Base-by-base conservation (phyloP, 1,140 invertebrate species). In the Atta texana region DNA sequence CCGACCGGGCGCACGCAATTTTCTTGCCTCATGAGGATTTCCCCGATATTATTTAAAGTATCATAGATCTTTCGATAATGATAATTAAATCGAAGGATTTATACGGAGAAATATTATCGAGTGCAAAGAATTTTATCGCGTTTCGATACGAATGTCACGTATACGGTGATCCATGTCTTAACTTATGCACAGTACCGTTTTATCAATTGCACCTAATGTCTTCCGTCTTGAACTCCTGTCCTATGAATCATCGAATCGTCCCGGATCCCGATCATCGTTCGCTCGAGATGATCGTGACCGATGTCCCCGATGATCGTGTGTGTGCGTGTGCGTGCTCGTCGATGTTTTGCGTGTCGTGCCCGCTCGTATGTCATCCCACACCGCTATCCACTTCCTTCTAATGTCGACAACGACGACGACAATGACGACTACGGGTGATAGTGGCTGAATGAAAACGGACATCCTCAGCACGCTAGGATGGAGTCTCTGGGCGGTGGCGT, bases 391-490 rank as follows among this genome's bases (percentile, higher is more conserved):
- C 44, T n/a, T 49, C 75, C 49, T 16, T 61, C 85, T 51, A 55
- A 86, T 59, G 61, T 87, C 14, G 3, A 86, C 63, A 8, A 64
- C 39, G 39, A 78, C 68, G 39, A 77, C 82, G 16, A 78, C 51
- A 8, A 72, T 59, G 59, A 86, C 68, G 10, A 86, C 69, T 16
- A 34, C 71, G 34, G 57, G 16, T 85, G 75, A 81, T 90, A 95
- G 94, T 95, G 94, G 94, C 90, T 95, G 93, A 94, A 95, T 66
- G 94, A 94, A 82, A 95, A 94, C 87, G 93, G 92, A 88, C 88
- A 59, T 86, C 89, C 82, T 51, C 89, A 90, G 89, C 89, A 87
- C 75, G 74, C 80, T 57, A 84, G 68, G 80, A 82, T 76, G 89
- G 88, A 76, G 68, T 71, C 82, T 3, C 63, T 90, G 1, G 49